Base-by-base conservation (phyloP, 2,888 invertebrate genomes). In the Uloborus plumipes region DNA sequence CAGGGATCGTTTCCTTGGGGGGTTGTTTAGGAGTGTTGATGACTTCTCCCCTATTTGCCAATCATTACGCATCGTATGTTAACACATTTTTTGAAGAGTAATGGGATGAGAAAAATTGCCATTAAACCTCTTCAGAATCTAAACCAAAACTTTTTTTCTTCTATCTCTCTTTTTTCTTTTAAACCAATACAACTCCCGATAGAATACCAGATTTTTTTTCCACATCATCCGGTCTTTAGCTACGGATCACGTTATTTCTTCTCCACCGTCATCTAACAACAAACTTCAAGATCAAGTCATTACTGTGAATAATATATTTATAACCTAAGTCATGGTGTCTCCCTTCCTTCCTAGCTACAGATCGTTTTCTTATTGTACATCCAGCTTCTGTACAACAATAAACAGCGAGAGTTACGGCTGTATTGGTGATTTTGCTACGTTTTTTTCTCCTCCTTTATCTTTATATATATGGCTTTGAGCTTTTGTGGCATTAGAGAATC, bases 261-360 rank as follows among this genome's bases (percentile, higher is more conserved):
- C 71, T 51, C 71, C 14, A 16, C 55, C 65, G 71, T 47, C 78
- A 78, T 78, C 78, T 53, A 74, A 74, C 71, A 78, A 78, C 73
- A 79, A 73, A 79, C 79, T 74, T 74, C 74, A 74, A 74, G 80
- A 81, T 75, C 81, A 81, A 72, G 81, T 75, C 81, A 71, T 81
- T 81, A 81, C 70, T 58, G 65, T 81, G 72, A 81, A 81, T 81
- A 81, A 81, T 81, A 74, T 75, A 81, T 81, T 81, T 80, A 80
- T 74, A 58, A 71, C 79, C 73, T 16, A 58, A 67, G 65, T 72
- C 65, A 77, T 65, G 69, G 64, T 58, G 26, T 55, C 58, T 64
- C 11, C 66, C 26, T 51, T 51, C 20, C 47, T 55, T 22, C 31
- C 18, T 15, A 64, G 51, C 72, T 20, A 62, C 55, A 62, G 69